Evolutionary conservation across 2,113 vertebrate species (phyloP).

Genomic region (Sorex fumeus): DNA sequence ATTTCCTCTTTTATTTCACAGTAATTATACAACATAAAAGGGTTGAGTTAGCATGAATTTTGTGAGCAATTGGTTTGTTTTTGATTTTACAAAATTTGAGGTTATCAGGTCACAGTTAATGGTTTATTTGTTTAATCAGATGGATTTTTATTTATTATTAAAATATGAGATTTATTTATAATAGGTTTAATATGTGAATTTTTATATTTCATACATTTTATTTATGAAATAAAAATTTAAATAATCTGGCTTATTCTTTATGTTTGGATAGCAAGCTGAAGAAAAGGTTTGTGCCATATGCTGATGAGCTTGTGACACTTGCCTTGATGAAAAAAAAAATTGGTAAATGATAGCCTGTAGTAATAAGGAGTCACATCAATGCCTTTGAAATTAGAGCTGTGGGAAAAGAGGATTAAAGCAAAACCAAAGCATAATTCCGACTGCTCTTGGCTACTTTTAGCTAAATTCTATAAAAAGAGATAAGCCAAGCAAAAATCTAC

Average conservation of each 20-base stretch:
- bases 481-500: slow-evolving; percentile 15
- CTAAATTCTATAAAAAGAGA: slow-evolving; percentile 31
- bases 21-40: slow-evolving; percentile 42
- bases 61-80: not conserved
- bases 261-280: not conserved
- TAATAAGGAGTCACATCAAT: not conserved
- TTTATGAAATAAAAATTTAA: not conserved
- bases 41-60: not conserved
- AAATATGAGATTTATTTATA: slow-evolving; percentile 19
- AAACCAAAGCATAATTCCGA: slow-evolving; percentile 46
- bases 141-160: not conserved
- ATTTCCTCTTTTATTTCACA: too few relatives aligned
- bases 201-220: not conserved
- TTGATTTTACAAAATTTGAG: slow-evolving; percentile 13
- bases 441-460: slow-evolving; percentile 21
- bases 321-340: not conserved
- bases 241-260: not conserved
- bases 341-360: not conserved
- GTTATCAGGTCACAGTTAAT: not conserved
- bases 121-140: not conserved
- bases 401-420: not conserved
- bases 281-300: not conserved
- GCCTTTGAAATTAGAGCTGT: slow-evolving; percentile 7
- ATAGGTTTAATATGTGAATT: not conserved
- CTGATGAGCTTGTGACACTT: not conserved